Evolutionary conservation across 2,113 vertebrate genomes (phyloP).

Genomic region (Anarhynchus alexandrinus): DNA sequence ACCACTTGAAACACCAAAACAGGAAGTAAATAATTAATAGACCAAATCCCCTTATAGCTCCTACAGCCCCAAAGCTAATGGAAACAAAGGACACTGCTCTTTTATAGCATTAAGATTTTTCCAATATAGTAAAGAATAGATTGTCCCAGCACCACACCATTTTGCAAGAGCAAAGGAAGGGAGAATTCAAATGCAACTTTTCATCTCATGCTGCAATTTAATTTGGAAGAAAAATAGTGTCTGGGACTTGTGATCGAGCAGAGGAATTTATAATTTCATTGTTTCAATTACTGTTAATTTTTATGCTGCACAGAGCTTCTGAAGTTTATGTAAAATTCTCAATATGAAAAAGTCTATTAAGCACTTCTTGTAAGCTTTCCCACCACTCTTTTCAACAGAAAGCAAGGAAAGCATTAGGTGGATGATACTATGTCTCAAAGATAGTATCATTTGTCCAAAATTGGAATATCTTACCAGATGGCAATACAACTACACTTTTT

Average conservation of each 20-base stretch:
- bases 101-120: neutral
- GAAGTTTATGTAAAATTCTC: neutral
- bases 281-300: neutral
- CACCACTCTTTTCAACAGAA: neutral
- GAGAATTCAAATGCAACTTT: neutral
- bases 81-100: neutral
- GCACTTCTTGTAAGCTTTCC: neutral
- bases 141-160: neutral
- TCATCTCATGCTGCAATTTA: neutral
- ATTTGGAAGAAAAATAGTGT: neutral
- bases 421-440: neutral
- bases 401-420: neutral
- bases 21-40: neutral
- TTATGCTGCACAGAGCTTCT: neutral
- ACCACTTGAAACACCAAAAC: neutral
- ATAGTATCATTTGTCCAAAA: neutral
- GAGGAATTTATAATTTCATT: neutral
- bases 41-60: neutral
- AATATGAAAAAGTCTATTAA: neutral
- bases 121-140: neutral
- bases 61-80: neutral
- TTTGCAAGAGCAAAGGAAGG: neutral
- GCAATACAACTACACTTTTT: neutral
- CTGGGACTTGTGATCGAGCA: neutral
- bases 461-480: neutral